Base-by-base conservation (phyloP, 2,113 vertebrate species). In the Opisthocomus hoazin region DNA sequence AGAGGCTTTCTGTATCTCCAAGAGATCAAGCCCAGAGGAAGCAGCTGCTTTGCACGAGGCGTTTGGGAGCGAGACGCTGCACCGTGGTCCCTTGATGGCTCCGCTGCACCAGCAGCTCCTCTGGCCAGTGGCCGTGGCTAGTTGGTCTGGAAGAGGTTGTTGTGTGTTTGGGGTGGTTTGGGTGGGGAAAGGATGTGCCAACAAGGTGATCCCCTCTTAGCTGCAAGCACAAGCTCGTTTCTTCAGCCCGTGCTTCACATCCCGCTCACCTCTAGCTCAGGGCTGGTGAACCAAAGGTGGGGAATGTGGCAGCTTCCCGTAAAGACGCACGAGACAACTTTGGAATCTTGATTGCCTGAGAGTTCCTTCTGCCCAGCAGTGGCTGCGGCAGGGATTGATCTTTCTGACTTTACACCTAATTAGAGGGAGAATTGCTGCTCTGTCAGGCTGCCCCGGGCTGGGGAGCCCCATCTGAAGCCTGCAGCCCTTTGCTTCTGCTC, bases 41-140 rank as follows among this genome's bases (percentile, higher is more conserved):
- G 36, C 23, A 63, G 60, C 41, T 60, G 58, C 79, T 61, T 37
- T 24, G 48, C 58, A 60, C 60, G 18, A 9, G 36, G 32, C 1
- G 0, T 15, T 23, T 74, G 46, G 73, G 53, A 64, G 29, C 15
- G 66, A 68, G 48, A 34, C 0, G 9, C 21, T 65, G 43, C 2
- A 19, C 43, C 12, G 4, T 12, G n/a, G 45, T 60, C 66, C 60
- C 80, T 78, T 5, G 0, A 15, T 18, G 51, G 58, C 43, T 77
- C 64, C 1, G 0, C 16, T 64, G 43, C 51, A 32, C 45, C 8
- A 2, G 78, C 60, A 68, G 68, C 61, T 85, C 34, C 61, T 57
- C 41, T 1, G 1, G 15, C 46, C 10, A 2, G 27, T n/a, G 68
- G 29, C 43, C 3, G 1, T 2, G 9, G 19, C 43, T 34, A 3